Base-by-base conservation (phyloP, 2,888 invertebrate genomes). In the Nomada goodeniana region DNA sequence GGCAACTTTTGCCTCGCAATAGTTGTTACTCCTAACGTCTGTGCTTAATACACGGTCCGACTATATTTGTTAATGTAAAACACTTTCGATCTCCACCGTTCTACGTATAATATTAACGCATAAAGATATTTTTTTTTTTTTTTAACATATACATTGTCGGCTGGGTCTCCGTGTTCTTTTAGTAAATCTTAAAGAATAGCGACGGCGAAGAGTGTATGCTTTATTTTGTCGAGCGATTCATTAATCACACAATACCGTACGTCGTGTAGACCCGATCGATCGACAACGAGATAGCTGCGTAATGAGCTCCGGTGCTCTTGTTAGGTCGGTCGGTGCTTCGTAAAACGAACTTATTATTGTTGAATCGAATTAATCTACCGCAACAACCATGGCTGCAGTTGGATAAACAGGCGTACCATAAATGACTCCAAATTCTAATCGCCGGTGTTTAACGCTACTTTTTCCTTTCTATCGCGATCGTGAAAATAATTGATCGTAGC, bases 211-310 rank as follows among this genome's bases (percentile, higher is more conserved):
- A 77, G 80, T 83, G 80, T 67, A 64, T 80, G 76, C 76, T 85
- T 83, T 86, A 85, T 87, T 88, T 86, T 82, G 73, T 81, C 76
- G 72, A 55, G 72, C 76, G 85, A 76, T 90, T 91, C 92, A 93
- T 92, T 93, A 93, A 93, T 93, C 93, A 93, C 92, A 87, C 89
- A 85, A 85, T 82, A 84, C 81, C 86, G 81, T 90, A 87, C 86
- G 85, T 86, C 86, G 90, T 89, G 89, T 87, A 89, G 88, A 84
- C 84, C 87, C 92, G 90, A 91, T 91, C 90, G 92, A 92, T 92
- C 91, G 89, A 76, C 76, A 84, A 83, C 85, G 83, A 91, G 93
- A 92, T 93, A 92, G 88, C 90, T 86, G 85, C 89, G 92, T 92
- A 93, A 93, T 93, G 92, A 93, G 92, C 84, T 84, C 71, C 55